Percentiles rank a stretch among this genome's conserved stretches.
Conservation (phyloP, 1,140 invertebrate species). For the Drosophila pandora region DNA sequence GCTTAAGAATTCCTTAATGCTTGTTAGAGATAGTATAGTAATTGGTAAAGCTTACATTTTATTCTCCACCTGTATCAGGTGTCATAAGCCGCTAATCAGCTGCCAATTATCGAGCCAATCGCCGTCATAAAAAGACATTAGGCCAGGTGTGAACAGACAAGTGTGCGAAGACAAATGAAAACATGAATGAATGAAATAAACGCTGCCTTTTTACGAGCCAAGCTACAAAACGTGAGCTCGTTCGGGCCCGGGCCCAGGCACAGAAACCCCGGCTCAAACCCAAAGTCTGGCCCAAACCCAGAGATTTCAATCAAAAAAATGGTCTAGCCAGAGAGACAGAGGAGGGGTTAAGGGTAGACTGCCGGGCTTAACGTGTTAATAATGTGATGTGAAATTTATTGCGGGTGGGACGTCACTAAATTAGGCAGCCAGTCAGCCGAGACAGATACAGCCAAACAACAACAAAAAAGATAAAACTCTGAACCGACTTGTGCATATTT, state of each 20-base stretch:
- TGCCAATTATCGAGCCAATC: slow-evolving; percentile 48
- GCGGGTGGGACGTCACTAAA: slow-evolving; percentile 76
- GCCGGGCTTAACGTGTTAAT: slow-evolving; percentile 76
- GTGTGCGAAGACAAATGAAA: slow-evolving; percentile 43
- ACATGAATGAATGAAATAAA: slow-evolving; percentile 63
- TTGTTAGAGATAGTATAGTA: neutral
- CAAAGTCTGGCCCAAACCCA: slow-evolving; percentile 16
- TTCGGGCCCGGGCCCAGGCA: slow-evolving; percentile 11
- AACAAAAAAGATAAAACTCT: neutral
- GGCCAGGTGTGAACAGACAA: slow-evolving; percentile 67
- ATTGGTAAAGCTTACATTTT: neutral
- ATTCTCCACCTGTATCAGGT: neutral
- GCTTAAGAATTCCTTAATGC: neutral
- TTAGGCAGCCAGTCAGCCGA: slow-evolving; percentile 48
- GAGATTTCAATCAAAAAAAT: slow-evolving; percentile 78
- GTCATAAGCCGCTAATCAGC: slow-evolving; percentile 52
- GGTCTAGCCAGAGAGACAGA: slow-evolving; percentile 50
- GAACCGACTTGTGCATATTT: slow-evolving; percentile 53
- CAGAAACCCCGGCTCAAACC: slow-evolving; percentile 11
- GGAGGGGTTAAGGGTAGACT: slow-evolving; percentile 14
- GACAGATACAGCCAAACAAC: slow-evolving; percentile 20
- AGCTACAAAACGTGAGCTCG: slow-evolving; percentile 59
- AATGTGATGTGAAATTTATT: slow-evolving; percentile 77
- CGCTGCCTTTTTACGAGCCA: slow-evolving; percentile 57
- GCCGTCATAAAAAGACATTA: slow-evolving; percentile 54